A percentile compares a stretch with the other conserved stretches of the same genome.
Evolutionary conservation across 2,113 vertebrate genomes (phyloP).

Genomic region (Turdus rufiventris): DNA sequence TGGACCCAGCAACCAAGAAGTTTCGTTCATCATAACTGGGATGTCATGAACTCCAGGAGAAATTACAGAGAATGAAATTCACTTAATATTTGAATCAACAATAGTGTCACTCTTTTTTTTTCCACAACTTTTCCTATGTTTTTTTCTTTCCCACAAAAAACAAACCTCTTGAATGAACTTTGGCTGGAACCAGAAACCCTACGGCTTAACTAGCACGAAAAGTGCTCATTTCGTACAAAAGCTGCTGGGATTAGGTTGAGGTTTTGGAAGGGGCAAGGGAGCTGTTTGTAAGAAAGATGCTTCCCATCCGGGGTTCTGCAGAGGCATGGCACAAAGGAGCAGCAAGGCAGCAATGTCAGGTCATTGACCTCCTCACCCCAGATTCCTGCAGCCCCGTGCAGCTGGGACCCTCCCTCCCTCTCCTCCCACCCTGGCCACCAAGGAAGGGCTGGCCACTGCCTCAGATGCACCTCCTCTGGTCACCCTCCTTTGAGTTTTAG

Average conservation of each 20-base stretch:
- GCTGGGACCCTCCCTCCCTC: neutral
- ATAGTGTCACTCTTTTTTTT: neutral
- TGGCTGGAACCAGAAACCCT: neutral
- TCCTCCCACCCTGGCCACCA: neutral
- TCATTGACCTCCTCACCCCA: constrained; percentile 55
- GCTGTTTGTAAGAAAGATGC: neutral
- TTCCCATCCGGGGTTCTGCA: neutral
- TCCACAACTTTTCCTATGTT: neutral
- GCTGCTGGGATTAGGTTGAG: neutral
- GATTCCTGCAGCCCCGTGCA: neutral
- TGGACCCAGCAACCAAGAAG: neutral
- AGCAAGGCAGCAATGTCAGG: neutral
- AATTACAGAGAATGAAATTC: neutral
- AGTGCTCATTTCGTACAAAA: neutral
- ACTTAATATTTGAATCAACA: neutral
- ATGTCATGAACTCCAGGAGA: neutral
- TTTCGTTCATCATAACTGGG: neutral
- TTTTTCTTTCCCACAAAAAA: neutral
- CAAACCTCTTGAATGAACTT: neutral
- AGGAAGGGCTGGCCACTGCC: neutral
- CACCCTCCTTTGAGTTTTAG: neutral
- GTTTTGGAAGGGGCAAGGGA: neutral
- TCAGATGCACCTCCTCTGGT: neutral
- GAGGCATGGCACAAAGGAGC: neutral
- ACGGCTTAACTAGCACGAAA: neutral